Conservation (phyloP, 2,797 vertebrate genomes). For the Apogon hyalosoma region DNA sequence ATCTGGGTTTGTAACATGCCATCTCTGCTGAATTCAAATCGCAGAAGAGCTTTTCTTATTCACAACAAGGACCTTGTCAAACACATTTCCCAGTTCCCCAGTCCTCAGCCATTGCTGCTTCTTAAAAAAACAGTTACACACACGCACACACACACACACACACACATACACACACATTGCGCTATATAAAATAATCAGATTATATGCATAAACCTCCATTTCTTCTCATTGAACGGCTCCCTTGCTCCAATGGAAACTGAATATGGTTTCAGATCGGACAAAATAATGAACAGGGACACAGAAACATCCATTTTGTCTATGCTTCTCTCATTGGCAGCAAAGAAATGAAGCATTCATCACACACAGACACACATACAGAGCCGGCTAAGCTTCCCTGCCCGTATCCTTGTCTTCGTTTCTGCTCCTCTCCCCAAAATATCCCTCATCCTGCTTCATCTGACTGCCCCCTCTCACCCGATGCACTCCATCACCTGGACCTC, state of each 20-base stretch:
- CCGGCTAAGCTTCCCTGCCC: conserved; percentile 22
- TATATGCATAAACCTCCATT: not conserved
- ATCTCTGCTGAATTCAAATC: too few species aligned
- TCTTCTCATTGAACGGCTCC: not conserved
- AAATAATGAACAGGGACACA: conserved; percentile 40
- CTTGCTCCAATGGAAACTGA: not conserved
- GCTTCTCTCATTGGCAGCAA: conserved; percentile 54
- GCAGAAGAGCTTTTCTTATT: too few species aligned
- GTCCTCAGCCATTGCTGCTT: too few species aligned
- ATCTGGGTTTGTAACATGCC: too few species aligned
- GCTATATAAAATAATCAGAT: not conserved
- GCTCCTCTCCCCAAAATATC: conserved; percentile 55
- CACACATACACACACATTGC: too few species aligned
- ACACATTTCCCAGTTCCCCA: too few species aligned
- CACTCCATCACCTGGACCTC: conserved; percentile 48
- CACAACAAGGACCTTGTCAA: too few species aligned
- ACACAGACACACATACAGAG: conserved; percentile 29
- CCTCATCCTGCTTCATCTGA: conserved; percentile 10
- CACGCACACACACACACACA: too few species aligned
- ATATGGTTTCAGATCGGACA: conserved; percentile 24
- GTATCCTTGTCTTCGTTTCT: conserved; percentile 22
- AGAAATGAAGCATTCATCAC: conserved; percentile 53
- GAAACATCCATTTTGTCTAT: conserved; percentile 54
- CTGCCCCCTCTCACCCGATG: conserved; percentile 9
- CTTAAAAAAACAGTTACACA: too few species aligned